These are phyloP conservation scores for Lepus americanus DNA, from an alignment of 2,113 vertebrate species.

Conservation along the genomic window DNA sequence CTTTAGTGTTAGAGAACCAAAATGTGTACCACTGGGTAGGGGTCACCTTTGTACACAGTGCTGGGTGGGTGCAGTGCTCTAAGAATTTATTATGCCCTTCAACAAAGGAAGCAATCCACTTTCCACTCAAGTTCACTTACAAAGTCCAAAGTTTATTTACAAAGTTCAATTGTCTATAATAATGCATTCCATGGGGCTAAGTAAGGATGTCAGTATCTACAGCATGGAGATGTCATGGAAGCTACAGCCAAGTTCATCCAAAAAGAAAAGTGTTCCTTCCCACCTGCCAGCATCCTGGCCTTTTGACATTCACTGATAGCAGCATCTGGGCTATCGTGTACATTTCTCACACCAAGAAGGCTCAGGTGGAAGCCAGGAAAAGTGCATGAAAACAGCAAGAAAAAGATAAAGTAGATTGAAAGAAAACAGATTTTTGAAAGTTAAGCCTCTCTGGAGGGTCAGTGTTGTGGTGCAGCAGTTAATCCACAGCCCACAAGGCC, in stretches of 20 bases:
- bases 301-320: background rate
- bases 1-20: background rate
- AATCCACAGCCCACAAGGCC: too few species aligned
- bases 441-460: background rate
- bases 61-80: background rate
- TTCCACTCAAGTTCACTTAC: conserved; percentile 28
- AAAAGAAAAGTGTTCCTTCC: background rate
- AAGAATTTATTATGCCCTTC: background rate
- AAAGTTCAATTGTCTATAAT: background rate
- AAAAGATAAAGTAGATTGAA: background rate
- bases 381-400: background rate
- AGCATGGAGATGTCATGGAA: background rate
- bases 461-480: too few species aligned
- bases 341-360: background rate
- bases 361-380: background rate
- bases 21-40: background rate
- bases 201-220: background rate
- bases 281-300: background rate
- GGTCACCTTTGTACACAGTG: background rate
- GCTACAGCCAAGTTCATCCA: background rate
- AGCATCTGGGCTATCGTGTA: background rate
- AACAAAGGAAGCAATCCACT: conserved; percentile 14
- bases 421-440: background rate
- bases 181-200: background rate
- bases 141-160: conserved; percentile 50